phyloP scores from a whole-genome alignment of 2,797 vertebrate genomes.

The Sebastes variabilis region DNA sequence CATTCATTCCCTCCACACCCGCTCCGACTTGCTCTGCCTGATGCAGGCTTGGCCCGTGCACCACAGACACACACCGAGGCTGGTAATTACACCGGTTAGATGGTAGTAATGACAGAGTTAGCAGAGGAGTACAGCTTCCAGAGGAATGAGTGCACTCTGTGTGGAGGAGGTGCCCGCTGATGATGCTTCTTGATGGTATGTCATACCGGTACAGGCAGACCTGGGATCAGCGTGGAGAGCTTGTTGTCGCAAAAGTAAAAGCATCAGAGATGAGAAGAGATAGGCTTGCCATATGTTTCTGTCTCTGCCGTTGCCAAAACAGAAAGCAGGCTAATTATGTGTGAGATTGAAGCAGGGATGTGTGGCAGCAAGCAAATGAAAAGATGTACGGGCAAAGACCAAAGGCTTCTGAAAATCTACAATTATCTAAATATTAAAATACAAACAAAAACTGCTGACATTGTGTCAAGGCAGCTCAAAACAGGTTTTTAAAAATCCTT shows the following conservation, averaged over 20 bases:
- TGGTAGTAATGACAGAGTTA: slow-evolving; percentile 77
- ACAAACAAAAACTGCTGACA: background rate
- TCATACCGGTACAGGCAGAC: slow-evolving; percentile 28
- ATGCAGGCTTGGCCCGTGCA: slow-evolving; percentile 48
- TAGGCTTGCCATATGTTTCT: background rate
- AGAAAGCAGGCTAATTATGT: slow-evolving; percentile 2
- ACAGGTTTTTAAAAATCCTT: background rate
- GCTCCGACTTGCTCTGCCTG: slow-evolving; percentile 47
- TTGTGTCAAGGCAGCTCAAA: background rate
- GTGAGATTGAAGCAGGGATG: background rate
- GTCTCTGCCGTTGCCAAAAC: background rate
- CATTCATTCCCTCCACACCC: slow-evolving; percentile 42
- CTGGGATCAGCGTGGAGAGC: slow-evolving; percentile 40
- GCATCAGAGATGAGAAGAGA: slow-evolving; percentile 11
- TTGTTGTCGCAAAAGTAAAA: slow-evolving; percentile 1
- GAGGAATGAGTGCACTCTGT: slow-evolving; percentile 55
- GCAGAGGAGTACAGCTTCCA: slow-evolving; percentile 57
- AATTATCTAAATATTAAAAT: background rate
- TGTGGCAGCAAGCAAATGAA: background rate
- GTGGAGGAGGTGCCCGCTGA: slow-evolving; percentile 45
- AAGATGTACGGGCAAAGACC: background rate
- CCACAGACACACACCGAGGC: slow-evolving; percentile 68
- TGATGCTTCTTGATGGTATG: slow-evolving; percentile 13
- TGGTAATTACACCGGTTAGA: slow-evolving; percentile 72
- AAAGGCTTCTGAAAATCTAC: background rate